Conservation (phyloP, 2,113 vertebrate genomes). For the Carettochelys insculpta region DNA sequence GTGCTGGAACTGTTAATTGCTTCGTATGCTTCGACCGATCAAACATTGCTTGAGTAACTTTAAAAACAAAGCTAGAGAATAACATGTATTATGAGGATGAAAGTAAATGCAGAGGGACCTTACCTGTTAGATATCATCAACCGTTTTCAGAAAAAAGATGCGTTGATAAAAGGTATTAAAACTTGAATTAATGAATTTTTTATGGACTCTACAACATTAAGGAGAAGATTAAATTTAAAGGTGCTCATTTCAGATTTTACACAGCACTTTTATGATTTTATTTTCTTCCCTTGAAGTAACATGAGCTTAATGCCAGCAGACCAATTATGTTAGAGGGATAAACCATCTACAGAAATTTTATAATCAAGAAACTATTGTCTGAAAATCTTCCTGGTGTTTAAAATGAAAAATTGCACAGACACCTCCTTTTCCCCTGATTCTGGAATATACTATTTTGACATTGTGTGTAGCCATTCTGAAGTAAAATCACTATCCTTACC, state of each 20-base stretch:
- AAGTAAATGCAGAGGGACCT: slow-evolving; percentile 23
- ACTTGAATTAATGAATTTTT: slow-evolving; percentile 77
- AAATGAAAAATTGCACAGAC: slow-evolving; percentile 30
- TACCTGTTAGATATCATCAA: slow-evolving; percentile 48
- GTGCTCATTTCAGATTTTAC: slow-evolving; percentile 70
- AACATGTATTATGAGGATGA: slow-evolving; percentile 27
- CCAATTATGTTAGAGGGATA: slow-evolving; percentile 56
- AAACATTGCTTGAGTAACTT: slow-evolving; percentile 40
- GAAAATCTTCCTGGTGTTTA: slow-evolving; percentile 39
- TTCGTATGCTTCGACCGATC: slow-evolving; percentile 21
- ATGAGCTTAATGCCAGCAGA: slow-evolving; percentile 69
- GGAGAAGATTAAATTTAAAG: slow-evolving; percentile 77
- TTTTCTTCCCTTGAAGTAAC: slow-evolving; percentile 64
- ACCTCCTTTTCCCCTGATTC: slow-evolving; percentile 1
- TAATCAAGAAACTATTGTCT: slow-evolving; percentile 47
- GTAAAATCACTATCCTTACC: background rate
- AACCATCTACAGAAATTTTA: slow-evolving; percentile 32
- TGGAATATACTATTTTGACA: background rate
- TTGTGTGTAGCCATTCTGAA: background rate
- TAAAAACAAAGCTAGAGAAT: slow-evolving; percentile 34
- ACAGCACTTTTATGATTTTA: slow-evolving; percentile 71
- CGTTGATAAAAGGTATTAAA: slow-evolving; percentile 77
- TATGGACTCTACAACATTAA: slow-evolving; percentile 74
- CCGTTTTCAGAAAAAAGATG: slow-evolving; percentile 64
- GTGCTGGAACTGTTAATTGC: slow-evolving; percentile 7